These are phyloP conservation scores for Picathartes gymnocephalus DNA, from an alignment of 2,113 vertebrate species.

Conservation along the genomic window DNA sequence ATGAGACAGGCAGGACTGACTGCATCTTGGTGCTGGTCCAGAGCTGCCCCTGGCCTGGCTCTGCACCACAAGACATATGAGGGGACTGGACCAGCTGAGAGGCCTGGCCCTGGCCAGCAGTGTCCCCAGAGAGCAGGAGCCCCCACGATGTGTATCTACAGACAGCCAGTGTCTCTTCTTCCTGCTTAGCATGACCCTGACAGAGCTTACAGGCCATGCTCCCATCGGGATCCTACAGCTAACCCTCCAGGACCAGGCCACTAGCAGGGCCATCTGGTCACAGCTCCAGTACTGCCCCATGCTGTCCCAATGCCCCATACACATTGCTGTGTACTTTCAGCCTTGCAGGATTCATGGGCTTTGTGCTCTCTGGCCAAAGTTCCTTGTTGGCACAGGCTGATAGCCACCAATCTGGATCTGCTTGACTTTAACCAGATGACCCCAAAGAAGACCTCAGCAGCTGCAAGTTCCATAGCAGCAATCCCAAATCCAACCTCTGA, in stretches of 20 bases:
- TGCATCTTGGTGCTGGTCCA: neutral
- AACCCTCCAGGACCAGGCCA: neutral
- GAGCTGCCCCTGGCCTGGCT: neutral
- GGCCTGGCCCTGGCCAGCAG: neutral
- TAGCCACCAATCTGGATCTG: constrained; percentile 66
- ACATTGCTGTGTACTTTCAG: neutral
- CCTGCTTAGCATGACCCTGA: neutral
- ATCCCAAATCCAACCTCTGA: neutral
- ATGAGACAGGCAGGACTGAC: neutral
- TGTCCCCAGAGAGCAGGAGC: neutral
- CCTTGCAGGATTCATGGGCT: constrained; percentile 73
- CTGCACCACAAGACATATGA: fast-evolving
- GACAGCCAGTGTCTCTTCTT: neutral
- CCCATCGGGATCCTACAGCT: neutral
- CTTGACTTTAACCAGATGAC: constrained; percentile 68
- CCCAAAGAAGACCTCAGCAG: neutral
- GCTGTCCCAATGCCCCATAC: neutral
- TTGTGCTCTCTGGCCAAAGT: constrained; percentile 64
- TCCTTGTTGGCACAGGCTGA: constrained; percentile 66
- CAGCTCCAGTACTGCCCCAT: neutral
- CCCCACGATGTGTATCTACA: fast-evolving
- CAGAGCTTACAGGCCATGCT: fast-evolving
- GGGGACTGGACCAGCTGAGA: fast-evolving
- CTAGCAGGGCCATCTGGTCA: neutral
- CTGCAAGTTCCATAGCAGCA: neutral